These are phyloP conservation scores for Grammomys dolichurus DNA, from an alignment of 2,113 vertebrate species.

Conservation along the genomic window DNA sequence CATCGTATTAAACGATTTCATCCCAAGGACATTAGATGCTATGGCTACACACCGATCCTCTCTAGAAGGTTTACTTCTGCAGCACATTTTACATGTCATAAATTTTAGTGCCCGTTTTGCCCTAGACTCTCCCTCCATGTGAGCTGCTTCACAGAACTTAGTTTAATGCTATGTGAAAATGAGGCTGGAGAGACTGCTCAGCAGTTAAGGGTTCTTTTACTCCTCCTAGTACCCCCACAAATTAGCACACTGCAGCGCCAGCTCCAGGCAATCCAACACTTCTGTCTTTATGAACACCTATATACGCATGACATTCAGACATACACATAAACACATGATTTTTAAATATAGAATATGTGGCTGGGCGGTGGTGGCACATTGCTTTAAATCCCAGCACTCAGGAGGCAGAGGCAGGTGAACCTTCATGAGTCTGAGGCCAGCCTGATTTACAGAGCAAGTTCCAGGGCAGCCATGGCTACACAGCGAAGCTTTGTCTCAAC, in stretches of 20 bases:
- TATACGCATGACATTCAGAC: background rate
- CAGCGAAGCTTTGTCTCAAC: background rate
- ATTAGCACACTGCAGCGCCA: background rate
- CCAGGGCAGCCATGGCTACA: background rate
- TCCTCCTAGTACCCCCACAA: background rate
- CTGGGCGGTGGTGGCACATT: background rate
- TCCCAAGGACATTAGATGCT: constrained; percentile 48
- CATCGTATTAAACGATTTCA: constrained; percentile 49
- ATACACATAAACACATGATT: background rate
- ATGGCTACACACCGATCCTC: constrained; percentile 47
- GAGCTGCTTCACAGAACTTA: constrained; percentile 58
- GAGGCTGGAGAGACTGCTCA: background rate
- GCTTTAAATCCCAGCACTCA: background rate
- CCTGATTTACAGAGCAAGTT: background rate
- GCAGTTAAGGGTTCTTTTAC: no score
- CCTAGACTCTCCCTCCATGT: constrained; percentile 68
- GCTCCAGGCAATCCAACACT: background rate
- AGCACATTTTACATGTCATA: constrained; percentile 84
- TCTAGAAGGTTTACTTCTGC: constrained; percentile 66
- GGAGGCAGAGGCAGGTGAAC: background rate
- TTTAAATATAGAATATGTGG: background rate
- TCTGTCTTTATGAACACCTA: background rate
- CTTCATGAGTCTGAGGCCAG: background rate
- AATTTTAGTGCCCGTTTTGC: constrained; percentile 81
- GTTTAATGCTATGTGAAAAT: constrained; percentile 71